A percentile compares a stretch with the other conserved stretches of the same genome.
These are phyloP conservation scores for Rhinogobius similis DNA, from an alignment of 2,113 vertebrate genomes.

Conservation along the genomic window DNA sequence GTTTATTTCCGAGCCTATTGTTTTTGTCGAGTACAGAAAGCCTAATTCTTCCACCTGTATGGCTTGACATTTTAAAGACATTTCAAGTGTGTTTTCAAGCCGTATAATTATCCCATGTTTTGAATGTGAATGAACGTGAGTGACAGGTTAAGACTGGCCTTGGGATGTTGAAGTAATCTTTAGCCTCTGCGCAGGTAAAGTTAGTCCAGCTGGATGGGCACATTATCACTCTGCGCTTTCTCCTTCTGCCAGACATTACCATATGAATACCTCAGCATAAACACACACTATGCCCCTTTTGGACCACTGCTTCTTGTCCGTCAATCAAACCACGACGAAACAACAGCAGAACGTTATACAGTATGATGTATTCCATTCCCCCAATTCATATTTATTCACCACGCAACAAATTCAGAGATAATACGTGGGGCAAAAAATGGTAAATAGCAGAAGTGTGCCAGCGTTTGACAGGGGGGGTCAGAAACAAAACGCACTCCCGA, in stretches of 20 bases:
- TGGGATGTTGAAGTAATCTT: constrained; percentile 31
- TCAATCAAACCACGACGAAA: constrained; percentile 19
- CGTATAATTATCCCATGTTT: background rate
- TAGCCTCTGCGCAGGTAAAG: constrained; percentile 13
- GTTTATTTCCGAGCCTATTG: background rate
- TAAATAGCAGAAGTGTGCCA: background rate
- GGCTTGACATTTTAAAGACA: background rate
- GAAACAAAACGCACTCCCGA: background rate
- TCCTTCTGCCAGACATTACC: constrained; percentile 25
- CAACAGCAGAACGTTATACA: constrained; percentile 2
- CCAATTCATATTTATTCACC: background rate
- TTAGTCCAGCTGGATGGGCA: constrained; percentile 17
- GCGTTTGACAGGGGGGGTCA: constrained; percentile 24
- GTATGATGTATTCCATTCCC: background rate
- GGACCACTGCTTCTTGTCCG: constrained; percentile 1
- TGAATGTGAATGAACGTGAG: constrained; percentile 10
- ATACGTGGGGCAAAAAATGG: background rate
- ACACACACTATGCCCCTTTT: constrained; percentile 16
- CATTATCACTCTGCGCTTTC: constrained; percentile 23
- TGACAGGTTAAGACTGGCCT: background rate
- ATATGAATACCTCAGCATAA: constrained; percentile 38
- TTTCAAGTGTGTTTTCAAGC: background rate
- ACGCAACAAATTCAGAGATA: background rate
- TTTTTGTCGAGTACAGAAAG: background rate
- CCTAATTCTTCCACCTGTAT: background rate